A percentile compares a stretch with the other conserved stretches of the same genome.
Evolutionary conservation across 2,113 vertebrate species (phyloP).

Genomic region (Aix galericulata): DNA sequence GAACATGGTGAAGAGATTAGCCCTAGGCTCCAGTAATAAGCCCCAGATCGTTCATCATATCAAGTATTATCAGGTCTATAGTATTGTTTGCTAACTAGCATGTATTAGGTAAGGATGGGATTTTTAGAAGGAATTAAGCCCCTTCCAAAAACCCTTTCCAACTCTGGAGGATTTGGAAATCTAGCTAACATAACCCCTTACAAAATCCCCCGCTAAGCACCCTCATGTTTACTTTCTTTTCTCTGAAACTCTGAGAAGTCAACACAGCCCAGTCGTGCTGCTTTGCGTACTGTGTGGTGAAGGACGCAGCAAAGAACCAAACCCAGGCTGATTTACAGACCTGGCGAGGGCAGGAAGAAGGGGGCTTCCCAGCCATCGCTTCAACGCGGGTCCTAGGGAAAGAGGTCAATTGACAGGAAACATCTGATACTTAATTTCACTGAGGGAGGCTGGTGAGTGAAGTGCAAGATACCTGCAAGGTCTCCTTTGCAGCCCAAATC

Average conservation of each 20-base stretch:
- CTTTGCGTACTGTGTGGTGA: background rate
- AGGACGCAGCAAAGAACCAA: background rate
- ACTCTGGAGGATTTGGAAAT: background rate
- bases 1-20: background rate
- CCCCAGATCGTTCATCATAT: background rate
- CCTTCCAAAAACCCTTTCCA: background rate
- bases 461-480: background rate
- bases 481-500: background rate
- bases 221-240: background rate
- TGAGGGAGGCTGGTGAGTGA: background rate
- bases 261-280: rapidly evolving
- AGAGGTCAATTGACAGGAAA: background rate
- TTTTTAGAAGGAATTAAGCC: background rate
- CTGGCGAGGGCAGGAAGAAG: background rate
- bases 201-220: background rate
- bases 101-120: background rate
- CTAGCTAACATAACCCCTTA: background rate
- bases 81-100: background rate
- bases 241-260: background rate
- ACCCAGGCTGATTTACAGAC: background rate
- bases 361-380: background rate
- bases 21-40: background rate
- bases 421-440: background rate
- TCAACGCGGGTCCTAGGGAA: background rate
- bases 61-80: background rate